These are phyloP conservation scores for Norana najaformis DNA, from an alignment of 2,888 invertebrate genomes.

Conservation along the genomic window DNA sequence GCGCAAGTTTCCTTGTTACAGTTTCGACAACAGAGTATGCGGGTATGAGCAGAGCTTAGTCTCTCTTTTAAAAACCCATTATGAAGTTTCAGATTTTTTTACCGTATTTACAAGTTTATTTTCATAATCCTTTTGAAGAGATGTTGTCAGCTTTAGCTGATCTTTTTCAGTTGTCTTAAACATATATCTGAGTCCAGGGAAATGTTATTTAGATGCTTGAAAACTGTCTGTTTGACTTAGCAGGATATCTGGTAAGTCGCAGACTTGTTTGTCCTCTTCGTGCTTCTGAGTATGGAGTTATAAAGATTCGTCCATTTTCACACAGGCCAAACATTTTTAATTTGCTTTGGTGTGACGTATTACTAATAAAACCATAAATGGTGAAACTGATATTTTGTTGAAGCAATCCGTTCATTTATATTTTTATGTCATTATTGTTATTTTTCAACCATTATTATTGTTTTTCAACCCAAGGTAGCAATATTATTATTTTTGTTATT, in stretches of 20 bases:
- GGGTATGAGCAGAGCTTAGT: neutral
- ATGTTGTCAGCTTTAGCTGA: neutral
- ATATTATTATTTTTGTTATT: neutral
- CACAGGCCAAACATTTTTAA: neutral
- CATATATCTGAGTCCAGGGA: neutral
- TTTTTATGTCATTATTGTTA: neutral
- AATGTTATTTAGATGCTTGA: neutral
- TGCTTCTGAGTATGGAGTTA: neutral
- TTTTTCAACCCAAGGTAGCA: no score
- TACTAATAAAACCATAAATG: neutral
- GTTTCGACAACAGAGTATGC: neutral
- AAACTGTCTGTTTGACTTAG: neutral
- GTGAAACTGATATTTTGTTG: neutral
- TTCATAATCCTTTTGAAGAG: slow-evolving; percentile 1
- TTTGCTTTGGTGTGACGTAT: neutral
- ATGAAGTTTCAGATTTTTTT: neutral
- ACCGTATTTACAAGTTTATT: neutral
- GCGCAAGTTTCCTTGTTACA: neutral
- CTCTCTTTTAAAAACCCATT: neutral
- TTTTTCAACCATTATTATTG: neutral
- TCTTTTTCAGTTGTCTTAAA: neutral
- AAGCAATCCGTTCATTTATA: neutral
- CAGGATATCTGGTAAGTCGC: neutral
- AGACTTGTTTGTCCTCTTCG: neutral
- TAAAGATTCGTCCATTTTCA: neutral